These are phyloP conservation scores for Axinella damicornis DNA, from an alignment of 37 sponge, comb jelly and placozoan species.

Conservation along the genomic window DNA sequence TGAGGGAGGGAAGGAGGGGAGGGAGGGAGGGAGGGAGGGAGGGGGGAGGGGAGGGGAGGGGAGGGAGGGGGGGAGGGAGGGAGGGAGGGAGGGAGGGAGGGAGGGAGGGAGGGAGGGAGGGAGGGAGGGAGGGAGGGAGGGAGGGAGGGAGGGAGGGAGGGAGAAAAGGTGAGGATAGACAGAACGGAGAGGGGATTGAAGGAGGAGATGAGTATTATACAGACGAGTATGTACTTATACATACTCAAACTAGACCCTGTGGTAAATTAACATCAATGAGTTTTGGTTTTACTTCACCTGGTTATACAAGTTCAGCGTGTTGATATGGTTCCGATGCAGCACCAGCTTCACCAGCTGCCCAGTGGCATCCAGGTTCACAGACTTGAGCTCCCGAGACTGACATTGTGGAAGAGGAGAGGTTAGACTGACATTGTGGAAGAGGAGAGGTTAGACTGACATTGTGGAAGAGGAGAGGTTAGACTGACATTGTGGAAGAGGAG, in stretches of 20 bases:
- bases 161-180: background rate
- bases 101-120: too few relatives aligned
- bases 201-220: too few relatives aligned
- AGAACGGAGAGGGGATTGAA: background rate
- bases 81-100: too few relatives aligned
- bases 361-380: slow-evolving; percentile 71
- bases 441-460: too few relatives aligned
- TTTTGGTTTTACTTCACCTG: slow-evolving; percentile 70
- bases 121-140: background rate
- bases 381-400: slow-evolving; percentile 88
- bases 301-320: slow-evolving; percentile 84
- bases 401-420: too few relatives aligned
- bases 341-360: slow-evolving; percentile 74
- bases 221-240: too few relatives aligned
- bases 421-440: too few relatives aligned
- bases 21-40: background rate
- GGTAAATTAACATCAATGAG: too few relatives aligned
- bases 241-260: too few relatives aligned
- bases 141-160: background rate
- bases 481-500: too few relatives aligned
- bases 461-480: too few relatives aligned
- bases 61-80: background rate
- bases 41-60: background rate
- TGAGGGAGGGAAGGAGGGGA: background rate
- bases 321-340: slow-evolving; percentile 84